A percentile compares a stretch with the other conserved stretches of the same genome.
Evolutionary conservation across 2,888 invertebrate genomes (phyloP).

Genomic region (Melipona beecheii): DNA sequence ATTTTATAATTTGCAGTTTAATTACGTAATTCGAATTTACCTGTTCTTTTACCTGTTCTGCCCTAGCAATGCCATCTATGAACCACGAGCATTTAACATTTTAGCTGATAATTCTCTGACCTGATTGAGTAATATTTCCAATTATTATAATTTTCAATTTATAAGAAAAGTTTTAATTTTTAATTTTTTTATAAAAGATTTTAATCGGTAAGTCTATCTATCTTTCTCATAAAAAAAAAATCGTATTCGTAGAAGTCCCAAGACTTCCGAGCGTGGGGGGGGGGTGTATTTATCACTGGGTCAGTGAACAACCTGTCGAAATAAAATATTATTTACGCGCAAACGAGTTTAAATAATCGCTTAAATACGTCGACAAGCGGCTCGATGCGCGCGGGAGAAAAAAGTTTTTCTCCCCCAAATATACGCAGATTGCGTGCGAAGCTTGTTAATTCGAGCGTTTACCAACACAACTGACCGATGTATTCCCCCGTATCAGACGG

Average conservation of each 20-base stretch:
- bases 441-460: slow-evolving; percentile 57
- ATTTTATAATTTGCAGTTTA: too few species aligned
- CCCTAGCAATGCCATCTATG: too few species aligned
- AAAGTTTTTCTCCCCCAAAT: not conserved
- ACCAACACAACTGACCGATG: slow-evolving; percentile 39
- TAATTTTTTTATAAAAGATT: too few species aligned
- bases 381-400: not conserved
- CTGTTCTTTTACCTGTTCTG: too few species aligned
- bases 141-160: too few species aligned
- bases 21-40: too few species aligned
- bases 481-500: slow-evolving; percentile 32
- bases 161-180: too few species aligned
- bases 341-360: not conserved
- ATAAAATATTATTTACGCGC: not conserved
- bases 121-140: too few species aligned
- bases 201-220: too few species aligned
- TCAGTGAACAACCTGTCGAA: not conserved
- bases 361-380: not conserved
- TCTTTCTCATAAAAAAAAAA: too few species aligned
- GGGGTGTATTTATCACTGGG: not conserved
- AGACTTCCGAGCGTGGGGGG: not conserved
- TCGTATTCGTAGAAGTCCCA: not conserved
- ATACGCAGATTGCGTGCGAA: slow-evolving; percentile 7
- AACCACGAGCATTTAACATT: too few species aligned
- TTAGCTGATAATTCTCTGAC: too few species aligned